These are phyloP conservation scores for Anolis carolinensis DNA, from an alignment of 2,113 vertebrate species.

Conservation along the genomic window DNA sequence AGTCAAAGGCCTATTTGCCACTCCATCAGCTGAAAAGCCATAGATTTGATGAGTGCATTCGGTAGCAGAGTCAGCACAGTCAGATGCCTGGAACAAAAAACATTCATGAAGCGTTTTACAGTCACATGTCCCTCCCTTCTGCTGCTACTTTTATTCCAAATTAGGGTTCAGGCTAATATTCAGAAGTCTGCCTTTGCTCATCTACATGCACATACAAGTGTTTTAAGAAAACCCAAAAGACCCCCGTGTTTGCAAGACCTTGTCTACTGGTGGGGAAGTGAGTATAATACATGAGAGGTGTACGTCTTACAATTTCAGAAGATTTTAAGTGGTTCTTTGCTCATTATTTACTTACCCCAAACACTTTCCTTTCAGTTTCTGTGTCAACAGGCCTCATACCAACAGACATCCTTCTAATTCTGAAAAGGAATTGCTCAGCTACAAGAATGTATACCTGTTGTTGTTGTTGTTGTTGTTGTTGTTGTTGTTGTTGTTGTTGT, in stretches of 20 bases:
- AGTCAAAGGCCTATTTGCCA: slow-evolving; percentile 48
- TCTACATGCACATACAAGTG: background rate
- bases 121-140: slow-evolving; percentile 10
- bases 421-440: too few species aligned
- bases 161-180: background rate
- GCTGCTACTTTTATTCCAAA: slow-evolving; percentile 25
- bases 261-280: background rate
- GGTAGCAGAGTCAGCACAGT: slow-evolving; percentile 30
- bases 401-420: too few species aligned
- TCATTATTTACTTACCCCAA: background rate
- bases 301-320: background rate
- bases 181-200: background rate
- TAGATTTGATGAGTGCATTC: slow-evolving; percentile 42
- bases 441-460: too few species aligned
- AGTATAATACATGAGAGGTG: background rate
- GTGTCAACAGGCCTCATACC: background rate
- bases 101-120: fast-evolving
- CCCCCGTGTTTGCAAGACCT: too few species aligned
- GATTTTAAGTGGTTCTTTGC: background rate
- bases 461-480: too few species aligned
- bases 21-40: slow-evolving; percentile 32
- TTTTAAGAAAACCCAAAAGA: background rate
- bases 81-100: slow-evolving; percentile 29
- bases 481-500: too few species aligned
- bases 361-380: background rate